phyloP scores from a whole-genome alignment of 2,888 invertebrate genomes.

The Mechanitis messenoides region DNA sequence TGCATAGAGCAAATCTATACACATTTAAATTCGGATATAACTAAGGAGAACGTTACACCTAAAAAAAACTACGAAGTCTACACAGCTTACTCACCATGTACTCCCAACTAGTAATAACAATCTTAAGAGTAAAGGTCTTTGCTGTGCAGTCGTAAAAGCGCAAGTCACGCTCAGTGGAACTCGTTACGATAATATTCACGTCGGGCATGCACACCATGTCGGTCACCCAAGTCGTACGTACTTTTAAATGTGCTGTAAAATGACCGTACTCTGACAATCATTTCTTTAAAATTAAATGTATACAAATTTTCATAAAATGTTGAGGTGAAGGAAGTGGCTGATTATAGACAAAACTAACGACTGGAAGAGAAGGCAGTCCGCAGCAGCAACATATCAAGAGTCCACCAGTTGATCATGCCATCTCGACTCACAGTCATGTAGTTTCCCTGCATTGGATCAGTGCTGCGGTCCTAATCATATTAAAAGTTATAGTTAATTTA shows the following conservation, averaged over 20 bases:
- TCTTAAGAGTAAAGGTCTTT: slow-evolving; percentile 82
- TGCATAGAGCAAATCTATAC: slow-evolving; percentile 65
- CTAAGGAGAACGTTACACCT: background rate
- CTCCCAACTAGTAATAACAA: slow-evolving; percentile 82
- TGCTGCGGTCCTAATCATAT: slow-evolving; percentile 66
- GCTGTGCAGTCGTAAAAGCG: slow-evolving; percentile 88
- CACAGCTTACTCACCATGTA: slow-evolving; percentile 53
- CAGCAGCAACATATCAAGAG: slow-evolving; percentile 80
- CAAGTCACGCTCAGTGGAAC: slow-evolving; percentile 86
- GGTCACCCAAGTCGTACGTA: slow-evolving; percentile 83
- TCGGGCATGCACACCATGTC: slow-evolving; percentile 85
- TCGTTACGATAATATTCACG: slow-evolving; percentile 84
- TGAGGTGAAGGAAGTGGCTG: too few species aligned
- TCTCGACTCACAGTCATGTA: slow-evolving; percentile 87
- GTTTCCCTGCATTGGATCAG: slow-evolving; percentile 79
- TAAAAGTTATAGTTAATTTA: background rate
- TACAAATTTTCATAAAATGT: background rate
- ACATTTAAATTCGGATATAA: background rate
- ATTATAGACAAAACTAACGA: slow-evolving; percentile 62
- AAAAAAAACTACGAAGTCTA: background rate
- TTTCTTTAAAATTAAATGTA: background rate
- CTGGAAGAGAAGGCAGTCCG: slow-evolving; percentile 79
- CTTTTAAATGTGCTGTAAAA: slow-evolving; percentile 73
- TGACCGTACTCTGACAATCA: background rate
- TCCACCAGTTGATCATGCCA: slow-evolving; percentile 87